Evolutionary conservation across 2,888 invertebrate genomes (phyloP), one percentile per base, ranked within the genome.

Genomic region (Pachymerium ferrugineum): DNA sequence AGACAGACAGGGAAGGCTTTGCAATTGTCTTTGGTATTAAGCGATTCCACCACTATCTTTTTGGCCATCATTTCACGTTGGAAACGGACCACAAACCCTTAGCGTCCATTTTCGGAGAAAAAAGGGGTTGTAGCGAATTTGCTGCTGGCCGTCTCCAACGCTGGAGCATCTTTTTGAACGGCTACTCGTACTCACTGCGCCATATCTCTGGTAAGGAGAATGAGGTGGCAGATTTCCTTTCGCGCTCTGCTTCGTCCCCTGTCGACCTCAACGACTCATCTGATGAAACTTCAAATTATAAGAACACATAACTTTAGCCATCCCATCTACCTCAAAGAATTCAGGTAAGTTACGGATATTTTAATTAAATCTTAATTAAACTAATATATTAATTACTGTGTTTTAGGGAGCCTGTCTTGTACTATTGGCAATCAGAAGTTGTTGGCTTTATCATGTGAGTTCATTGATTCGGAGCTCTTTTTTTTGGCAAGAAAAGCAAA

Each of bases 51-150:
- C 70, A 70, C 19, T 70, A 70, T 31, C 5, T 70, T 8, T 70
- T n/a, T 70, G 70, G 70, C 3, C 29, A 47, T 22, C 67, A 73
- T 14, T 74, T 74, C 35, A 68, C 30, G 3, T n/a, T 74, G 14
- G 5, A 19, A 16, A 68, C 69, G 5, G 73, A 73, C 12, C 73
- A 73, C 19, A 29, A 73, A 31, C 73, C 69, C 3, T 12, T 73
- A 22, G 38, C 22, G 8, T n/a, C 28, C 3, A 67, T 73, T 35
- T 73, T 73, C n/a, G 30, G 28, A 8, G 62, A 73, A 3, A 47
- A 54, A 29, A 3, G 47, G 19, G 47, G 25, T 12, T 14, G 10
- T 12, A 73, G 14, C 62, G 35, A 31, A 22, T 14, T 16, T 14
- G 19, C 29, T 16, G 73, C 62, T 5, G 73, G 28, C 6, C 19